phyloP scores from a whole-genome alignment of 2,888 invertebrate genomes.

The Tenthredo mesomela region DNA sequence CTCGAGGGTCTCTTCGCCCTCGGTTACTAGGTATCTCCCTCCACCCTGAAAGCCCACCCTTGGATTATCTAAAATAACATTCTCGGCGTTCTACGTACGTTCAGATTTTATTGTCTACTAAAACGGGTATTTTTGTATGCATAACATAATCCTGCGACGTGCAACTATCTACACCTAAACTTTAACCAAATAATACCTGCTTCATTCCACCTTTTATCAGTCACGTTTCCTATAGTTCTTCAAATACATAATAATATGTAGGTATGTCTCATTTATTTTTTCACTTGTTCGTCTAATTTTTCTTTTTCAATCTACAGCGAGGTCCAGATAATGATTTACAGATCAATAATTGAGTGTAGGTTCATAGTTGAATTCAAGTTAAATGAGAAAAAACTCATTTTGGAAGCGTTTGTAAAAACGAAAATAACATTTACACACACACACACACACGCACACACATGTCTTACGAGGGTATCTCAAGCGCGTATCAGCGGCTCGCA shows the following conservation, averaged over 20 bases:
- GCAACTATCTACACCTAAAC: not conserved
- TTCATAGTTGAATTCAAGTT: not conserved
- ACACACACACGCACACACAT: not conserved
- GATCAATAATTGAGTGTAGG: not conserved
- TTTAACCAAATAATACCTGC: slow-evolving; percentile 8
- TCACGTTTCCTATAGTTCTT: not conserved
- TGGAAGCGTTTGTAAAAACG: not conserved
- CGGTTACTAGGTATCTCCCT: slow-evolving; percentile 57
- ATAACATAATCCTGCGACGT: slow-evolving; percentile 45
- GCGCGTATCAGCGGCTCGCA: slow-evolving; percentile 13
- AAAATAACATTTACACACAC: not conserved
- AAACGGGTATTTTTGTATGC: slow-evolving; percentile 51
- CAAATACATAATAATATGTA: too few relatives aligned
- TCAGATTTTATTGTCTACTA: slow-evolving; percentile 55
- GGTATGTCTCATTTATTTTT: not conserved
- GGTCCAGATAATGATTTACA: not conserved
- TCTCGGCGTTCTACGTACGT: slow-evolving; percentile 52
- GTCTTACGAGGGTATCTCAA: not conserved
- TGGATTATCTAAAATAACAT: slow-evolving; percentile 75
- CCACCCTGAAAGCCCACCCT: slow-evolving; percentile 62
- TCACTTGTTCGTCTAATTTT: not conserved
- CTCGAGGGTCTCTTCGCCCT: slow-evolving; percentile 66
- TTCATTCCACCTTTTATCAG: not conserved
- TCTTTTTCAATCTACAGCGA: not conserved
- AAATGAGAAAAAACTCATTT: not conserved